Conservation (phyloP, 2,888 invertebrate species). For the Trichogramma dendrolimi region DNA sequence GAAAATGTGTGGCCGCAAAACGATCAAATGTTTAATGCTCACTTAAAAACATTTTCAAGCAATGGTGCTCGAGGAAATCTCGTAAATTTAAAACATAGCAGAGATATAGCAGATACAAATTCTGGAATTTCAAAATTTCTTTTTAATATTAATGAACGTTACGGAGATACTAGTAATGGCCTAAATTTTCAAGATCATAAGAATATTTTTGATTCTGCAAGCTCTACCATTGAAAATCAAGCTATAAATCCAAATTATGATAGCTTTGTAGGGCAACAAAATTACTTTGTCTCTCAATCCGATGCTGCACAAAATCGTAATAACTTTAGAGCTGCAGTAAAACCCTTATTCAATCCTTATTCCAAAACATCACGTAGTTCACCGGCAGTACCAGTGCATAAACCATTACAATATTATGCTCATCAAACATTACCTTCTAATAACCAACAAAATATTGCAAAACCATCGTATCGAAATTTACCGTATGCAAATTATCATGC, state of each 20-base stretch:
- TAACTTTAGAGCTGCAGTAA: background rate
- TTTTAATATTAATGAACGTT: background rate
- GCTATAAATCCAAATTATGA: conserved; percentile 8
- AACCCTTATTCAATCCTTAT: conserved; percentile 12
- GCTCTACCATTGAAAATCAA: conserved; percentile 11
- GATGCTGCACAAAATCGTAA: background rate
- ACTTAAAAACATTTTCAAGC: too few species aligned
- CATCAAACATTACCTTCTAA: background rate
- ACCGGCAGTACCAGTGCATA: conserved; percentile 9
- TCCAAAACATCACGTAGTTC: background rate
- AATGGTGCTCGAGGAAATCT: too few species aligned
- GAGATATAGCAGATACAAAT: background rate
- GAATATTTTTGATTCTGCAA: conserved; percentile 7
- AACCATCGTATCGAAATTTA: conserved; percentile 3
- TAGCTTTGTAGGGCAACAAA: conserved; percentile 3
- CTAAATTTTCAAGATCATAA: background rate
- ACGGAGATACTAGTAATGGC: background rate
- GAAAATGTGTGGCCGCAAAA: too few species aligned
- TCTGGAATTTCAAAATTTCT: background rate
- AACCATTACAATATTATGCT: conserved; percentile 1
- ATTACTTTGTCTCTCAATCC: conserved; percentile 9
- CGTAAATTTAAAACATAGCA: background rate
- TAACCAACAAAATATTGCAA: background rate
- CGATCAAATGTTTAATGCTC: too few species aligned
- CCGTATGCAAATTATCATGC: conserved; percentile 3